Base-by-base conservation (phyloP, 2,888 invertebrate species). In the Drosophila setosimentum region DNA sequence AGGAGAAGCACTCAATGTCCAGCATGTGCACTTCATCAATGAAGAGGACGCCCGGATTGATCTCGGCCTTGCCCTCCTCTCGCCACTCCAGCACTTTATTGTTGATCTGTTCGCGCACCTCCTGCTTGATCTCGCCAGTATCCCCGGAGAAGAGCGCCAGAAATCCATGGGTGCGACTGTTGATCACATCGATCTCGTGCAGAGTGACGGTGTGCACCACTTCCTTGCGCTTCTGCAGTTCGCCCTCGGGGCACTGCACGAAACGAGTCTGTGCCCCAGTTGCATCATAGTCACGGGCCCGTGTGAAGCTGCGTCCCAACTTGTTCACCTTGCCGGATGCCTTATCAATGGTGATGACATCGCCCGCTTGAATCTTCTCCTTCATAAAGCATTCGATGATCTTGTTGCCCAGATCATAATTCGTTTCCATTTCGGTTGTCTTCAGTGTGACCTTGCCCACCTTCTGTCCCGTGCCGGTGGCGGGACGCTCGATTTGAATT, bases 181-280 rank as follows among this genome's bases (percentile, higher is more conserved):
- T 99, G 91, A 99, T 99, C 7, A 99, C 99, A 92, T 99, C 99
- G 62, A 99, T 98, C 92, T 99, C 99, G 92, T 99, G 99, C n/a
- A 99, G 94, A 0, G 98, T 98, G 0, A 99, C 99, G 0, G 99
- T 99, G 92, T 99, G 99, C 0, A 99, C 98, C 0, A 97, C 98
- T 94, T 99, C 98, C 92, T 99, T 99, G 29, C 99, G 95, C 91
- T 99, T 99, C 94, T 99, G 99, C 13, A 99, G 94, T 93, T 99
- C 99, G 0, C 99, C 99, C 90, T 99, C 99, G 0, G 99, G 99
- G 92, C 99, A 99, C 87, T 99, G 99, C 0, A 99, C 99, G 93
- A 99, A 99, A 74, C 98, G 95, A 0, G 97, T 96, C 84, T 96
- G 96, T 13, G 96, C 95, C 0, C 96, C 99, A 71, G 99, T 99